These are phyloP conservation scores for Otis tarda DNA, from an alignment of 2,113 vertebrate genomes.

Conservation along the genomic window DNA sequence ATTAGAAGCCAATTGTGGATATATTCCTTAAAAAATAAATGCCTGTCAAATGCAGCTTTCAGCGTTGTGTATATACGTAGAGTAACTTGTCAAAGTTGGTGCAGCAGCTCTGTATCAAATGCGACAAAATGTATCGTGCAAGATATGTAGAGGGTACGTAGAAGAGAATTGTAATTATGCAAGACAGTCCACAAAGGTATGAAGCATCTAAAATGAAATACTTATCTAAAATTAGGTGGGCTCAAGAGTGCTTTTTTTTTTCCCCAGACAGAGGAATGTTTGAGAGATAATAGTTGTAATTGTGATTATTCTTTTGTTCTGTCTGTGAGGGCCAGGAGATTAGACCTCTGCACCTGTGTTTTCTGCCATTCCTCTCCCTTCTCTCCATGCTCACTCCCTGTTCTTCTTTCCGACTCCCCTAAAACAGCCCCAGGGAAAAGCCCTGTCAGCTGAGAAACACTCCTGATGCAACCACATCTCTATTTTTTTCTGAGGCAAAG, in stretches of 20 bases:
- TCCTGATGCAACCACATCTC: slow-evolving; percentile 56
- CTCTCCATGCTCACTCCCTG: slow-evolving; percentile 26
- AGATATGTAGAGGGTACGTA: too few species aligned
- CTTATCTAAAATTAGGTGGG: background rate
- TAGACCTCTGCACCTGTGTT: slow-evolving; percentile 72
- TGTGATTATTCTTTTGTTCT: slow-evolving; percentile 53
- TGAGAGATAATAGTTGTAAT: slow-evolving; percentile 36
- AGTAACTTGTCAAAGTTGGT: background rate
- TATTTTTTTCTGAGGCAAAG: slow-evolving; percentile 77
- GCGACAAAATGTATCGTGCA: background rate
- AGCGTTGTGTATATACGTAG: background rate
- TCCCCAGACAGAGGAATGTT: slow-evolving; percentile 54
- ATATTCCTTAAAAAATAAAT: background rate
- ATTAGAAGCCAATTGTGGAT: background rate
- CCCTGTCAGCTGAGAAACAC: slow-evolving; percentile 73
- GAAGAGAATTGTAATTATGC: background rate
- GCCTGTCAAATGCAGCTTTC: background rate
- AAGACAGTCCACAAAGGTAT: background rate
- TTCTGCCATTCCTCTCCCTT: slow-evolving; percentile 47
- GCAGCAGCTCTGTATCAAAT: background rate
- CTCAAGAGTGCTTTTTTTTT: background rate
- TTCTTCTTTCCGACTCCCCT: slow-evolving; percentile 61
- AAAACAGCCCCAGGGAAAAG: slow-evolving; percentile 58
- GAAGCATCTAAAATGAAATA: background rate
- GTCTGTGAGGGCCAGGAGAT: slow-evolving; percentile 74